These are phyloP conservation scores for Orchesella cincta DNA, from an alignment of 1,140 invertebrate genomes.

Conservation along the genomic window DNA sequence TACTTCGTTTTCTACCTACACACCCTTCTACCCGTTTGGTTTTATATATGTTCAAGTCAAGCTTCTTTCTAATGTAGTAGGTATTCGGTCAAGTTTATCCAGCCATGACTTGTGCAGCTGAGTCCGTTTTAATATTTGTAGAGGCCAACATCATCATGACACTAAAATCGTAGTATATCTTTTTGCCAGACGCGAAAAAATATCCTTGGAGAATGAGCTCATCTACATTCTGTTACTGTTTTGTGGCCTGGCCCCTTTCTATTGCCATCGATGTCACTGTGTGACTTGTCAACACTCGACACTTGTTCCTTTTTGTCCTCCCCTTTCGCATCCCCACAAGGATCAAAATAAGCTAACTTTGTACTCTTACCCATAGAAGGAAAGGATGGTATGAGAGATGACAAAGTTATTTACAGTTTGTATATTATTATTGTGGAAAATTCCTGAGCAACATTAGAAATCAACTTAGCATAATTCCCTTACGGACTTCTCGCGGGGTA, in stretches of 20 bases:
- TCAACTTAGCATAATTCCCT: conserved; percentile 22
- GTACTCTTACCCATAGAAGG: not conserved
- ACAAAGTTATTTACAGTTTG: conserved; percentile 27
- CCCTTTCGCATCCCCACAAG: no score
- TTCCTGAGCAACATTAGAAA: conserved; percentile 25
- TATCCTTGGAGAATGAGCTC: not conserved
- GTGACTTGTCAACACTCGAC: conserved; percentile 6
- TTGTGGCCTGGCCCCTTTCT: not conserved
- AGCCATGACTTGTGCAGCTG: no score
- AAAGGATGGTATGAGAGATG: not conserved
- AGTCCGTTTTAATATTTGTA: no score
- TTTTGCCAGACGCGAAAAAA: no score
- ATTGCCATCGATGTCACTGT: not conserved
- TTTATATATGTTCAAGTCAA: no score
- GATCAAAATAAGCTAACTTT: no score
- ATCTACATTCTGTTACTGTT: conserved; percentile 1
- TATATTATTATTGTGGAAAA: conserved; percentile 18
- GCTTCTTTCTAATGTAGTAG: no score
- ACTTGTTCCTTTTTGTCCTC: not conserved
- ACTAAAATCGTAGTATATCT: no score
- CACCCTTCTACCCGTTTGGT: no score
- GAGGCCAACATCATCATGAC: no score
- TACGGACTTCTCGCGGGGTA: not conserved
- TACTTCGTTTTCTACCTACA: no score
- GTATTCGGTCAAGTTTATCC: no score